Evolutionary conservation across 2,888 invertebrate species (phyloP), one percentile per base, ranked within the genome.

Genomic region (Vandiemenella viatica): DNA sequence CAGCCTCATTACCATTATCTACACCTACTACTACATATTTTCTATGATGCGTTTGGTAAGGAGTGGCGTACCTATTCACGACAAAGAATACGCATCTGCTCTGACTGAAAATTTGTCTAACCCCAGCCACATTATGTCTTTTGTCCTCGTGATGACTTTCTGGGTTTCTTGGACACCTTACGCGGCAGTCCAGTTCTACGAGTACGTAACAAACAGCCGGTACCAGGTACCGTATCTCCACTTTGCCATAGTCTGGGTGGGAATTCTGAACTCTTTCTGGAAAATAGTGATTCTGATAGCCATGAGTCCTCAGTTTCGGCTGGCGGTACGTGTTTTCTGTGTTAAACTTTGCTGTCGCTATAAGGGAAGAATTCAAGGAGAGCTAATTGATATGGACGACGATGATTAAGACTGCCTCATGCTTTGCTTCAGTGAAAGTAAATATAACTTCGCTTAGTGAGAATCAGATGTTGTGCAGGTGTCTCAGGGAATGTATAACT

Each of bases 111-210:
- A 89, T 67, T 76, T 92, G 55, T 79, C 87, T 58, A 92, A 92
- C 69, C 90, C 91, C 55, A 89, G 88, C 72, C 95, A 96, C 73
- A 79, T 89, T 68, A 90, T 95, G 80, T 90, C 91, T 61, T 92
- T 95, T 68, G 78, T 90, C 58, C 77, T 96, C 60, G 85, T 95
- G 57, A 73, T 87, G 59, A 75, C 85, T 50, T 96, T 93, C 70
- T 85, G 90, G 80, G 70, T 91, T 54, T 88, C 92, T 58, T 97
- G 96, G 96, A 75, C 85, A 55, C 95, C 95, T 17, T 92, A 86
- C 70, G 83, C 91, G 55, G 75, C 79, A 49, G 75, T 92, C 55
- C 78, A 83, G 57, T 70, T 88, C 53, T 90, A 88, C 69, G 87
- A 72, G 55, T 62, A 63, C 51, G 54, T 68, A 43, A 58, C 59